Evolutionary conservation across 2,888 invertebrate species (phyloP).

Genomic region (Drosophila leonis): DNA sequence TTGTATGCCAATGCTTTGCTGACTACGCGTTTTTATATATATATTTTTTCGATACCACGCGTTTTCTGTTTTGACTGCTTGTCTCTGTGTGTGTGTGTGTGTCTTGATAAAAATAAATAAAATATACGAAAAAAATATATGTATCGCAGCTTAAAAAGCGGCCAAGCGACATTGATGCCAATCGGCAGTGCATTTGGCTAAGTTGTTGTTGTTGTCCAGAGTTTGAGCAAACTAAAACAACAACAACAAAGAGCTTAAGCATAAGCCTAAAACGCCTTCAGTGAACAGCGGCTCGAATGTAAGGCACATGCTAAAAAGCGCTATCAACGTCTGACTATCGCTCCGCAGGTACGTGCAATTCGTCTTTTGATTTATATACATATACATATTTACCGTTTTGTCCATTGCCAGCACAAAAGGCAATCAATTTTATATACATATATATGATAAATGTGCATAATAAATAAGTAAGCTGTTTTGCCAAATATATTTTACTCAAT

Average conservation of each 20-base stretch:
- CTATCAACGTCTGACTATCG: slow-evolving; percentile 62
- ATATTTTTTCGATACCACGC: slow-evolving; percentile 61
- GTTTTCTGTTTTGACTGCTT: slow-evolving; percentile 60
- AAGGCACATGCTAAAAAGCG: slow-evolving; percentile 63
- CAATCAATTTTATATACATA: slow-evolving; percentile 41
- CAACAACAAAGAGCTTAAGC: slow-evolving; percentile 31
- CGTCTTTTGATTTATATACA: slow-evolving; percentile 70
- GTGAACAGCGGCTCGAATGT: slow-evolving; percentile 55
- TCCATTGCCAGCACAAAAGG: slow-evolving; percentile 36
- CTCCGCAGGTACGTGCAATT: slow-evolving; percentile 72
- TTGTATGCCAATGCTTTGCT: slow-evolving; percentile 57
- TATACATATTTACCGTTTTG: slow-evolving; percentile 29
- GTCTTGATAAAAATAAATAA: slow-evolving; percentile 30
- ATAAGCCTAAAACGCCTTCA: slow-evolving; percentile 72
- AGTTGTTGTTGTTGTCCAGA: slow-evolving; percentile 38
- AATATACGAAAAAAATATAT: slow-evolving; percentile 36
- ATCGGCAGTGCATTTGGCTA: slow-evolving; percentile 66
- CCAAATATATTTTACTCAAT: slow-evolving; percentile 13
- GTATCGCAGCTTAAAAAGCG: slow-evolving; percentile 61
- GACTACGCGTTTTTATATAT: slow-evolving; percentile 55
- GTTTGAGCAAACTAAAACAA: slow-evolving; percentile 27
- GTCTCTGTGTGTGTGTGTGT: slow-evolving; percentile 35
- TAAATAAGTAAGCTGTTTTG: slow-evolving; percentile 37
- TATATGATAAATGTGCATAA: slow-evolving; percentile 7
- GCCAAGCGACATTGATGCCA: slow-evolving; percentile 81